These are phyloP conservation scores for Epizoanthus rinbou DNA, from an alignment of 92 coral and sea anemone genomes.

Conservation along the genomic window DNA sequence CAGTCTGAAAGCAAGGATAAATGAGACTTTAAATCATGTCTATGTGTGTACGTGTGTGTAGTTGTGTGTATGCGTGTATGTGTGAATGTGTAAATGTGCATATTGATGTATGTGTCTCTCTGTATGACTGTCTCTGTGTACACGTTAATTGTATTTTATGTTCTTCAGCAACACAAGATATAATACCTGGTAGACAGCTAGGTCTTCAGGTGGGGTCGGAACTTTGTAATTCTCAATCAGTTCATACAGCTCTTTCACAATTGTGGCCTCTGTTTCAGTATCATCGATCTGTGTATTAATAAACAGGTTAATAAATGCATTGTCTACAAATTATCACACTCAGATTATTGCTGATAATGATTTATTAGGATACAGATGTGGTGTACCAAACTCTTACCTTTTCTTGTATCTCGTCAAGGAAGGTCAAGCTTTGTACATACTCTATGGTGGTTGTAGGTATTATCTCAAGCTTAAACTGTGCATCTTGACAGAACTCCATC, in stretches of 20 bases:
- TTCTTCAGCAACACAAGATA: no score
- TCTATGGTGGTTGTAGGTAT: slow-evolving; percentile 84
- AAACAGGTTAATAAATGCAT: not conserved
- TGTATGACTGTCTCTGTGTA: no score
- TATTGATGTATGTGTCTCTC: no score
- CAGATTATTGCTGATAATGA: not conserved
- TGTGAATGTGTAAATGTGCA: no score
- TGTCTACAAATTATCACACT: no score
- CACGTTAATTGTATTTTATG: no score
- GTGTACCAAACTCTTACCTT: slow-evolving; percentile 56
- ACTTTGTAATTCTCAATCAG: slow-evolving; percentile 93
- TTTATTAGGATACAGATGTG: not conserved
- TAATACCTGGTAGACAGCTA: slow-evolving; percentile 97
- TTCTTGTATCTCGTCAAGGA: slow-evolving; percentile 95
- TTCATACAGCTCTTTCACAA: slow-evolving; percentile 92
- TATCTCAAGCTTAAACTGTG: slow-evolving; percentile 89
- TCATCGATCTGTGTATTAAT: slow-evolving; percentile 80
- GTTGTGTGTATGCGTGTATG: no score
- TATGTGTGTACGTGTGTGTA: no score
- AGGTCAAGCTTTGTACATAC: slow-evolving; percentile 82
- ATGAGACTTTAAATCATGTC: no score
- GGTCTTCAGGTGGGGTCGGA: slow-evolving; percentile 98
- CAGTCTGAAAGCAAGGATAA: no score
- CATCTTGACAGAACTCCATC: slow-evolving; percentile 97
- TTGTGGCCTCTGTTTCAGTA: slow-evolving; percentile 79